Evolutionary conservation across 2,888 invertebrate genomes (phyloP), one percentile per base, ranked within the genome.

Genomic region (Lissocephala sabroskyi): DNA sequence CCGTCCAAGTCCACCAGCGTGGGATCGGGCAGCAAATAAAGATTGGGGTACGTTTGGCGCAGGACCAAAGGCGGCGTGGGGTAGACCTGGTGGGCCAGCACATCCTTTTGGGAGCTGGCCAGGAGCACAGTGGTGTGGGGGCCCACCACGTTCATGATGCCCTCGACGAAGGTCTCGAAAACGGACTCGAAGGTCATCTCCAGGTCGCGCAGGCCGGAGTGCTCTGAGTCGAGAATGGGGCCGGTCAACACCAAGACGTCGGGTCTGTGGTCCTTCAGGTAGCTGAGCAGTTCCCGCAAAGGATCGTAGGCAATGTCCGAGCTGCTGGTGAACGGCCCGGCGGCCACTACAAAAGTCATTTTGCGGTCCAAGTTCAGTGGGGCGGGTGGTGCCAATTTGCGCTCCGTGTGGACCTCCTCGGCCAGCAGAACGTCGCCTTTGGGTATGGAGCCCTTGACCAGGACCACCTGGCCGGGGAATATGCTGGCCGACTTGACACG

Each of bases 231-330:
- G 44, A 96, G 81, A 80, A 96, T 94, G 0, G 97, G 96, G 0
- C 97, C 97, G 9, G 92, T 88, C 68, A 97, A 85, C 55, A 97
- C 88, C 30, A 93, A 87, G 14, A 96, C 85, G 81, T 97, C 91
- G 0, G 97, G 97, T 63, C 88, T 87, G 57, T 91, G 87, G 10
- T 88, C 86, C 47, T 84, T 85, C 0, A 95, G 88, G 71, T 91
- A 89, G 11, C 87, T 79, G 7, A 95, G 84, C 16, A 97, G 86
- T 74, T 95, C 94, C 65, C 90, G 89, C 29, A 97, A 84, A 0
- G 96, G 95, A 73, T 95, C 92, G 79, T 93, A 96, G 0, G 87
- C 84, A 47, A 95, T 82, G 80, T 92, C 92, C 70, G 93, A 92
- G 1, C 88, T 87, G 2, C 91, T 87, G 0, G 95, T 94, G 79